phyloP scores from a whole-genome alignment of 2,888 invertebrate genomes.

The Drosophila austrosaltans region DNA sequence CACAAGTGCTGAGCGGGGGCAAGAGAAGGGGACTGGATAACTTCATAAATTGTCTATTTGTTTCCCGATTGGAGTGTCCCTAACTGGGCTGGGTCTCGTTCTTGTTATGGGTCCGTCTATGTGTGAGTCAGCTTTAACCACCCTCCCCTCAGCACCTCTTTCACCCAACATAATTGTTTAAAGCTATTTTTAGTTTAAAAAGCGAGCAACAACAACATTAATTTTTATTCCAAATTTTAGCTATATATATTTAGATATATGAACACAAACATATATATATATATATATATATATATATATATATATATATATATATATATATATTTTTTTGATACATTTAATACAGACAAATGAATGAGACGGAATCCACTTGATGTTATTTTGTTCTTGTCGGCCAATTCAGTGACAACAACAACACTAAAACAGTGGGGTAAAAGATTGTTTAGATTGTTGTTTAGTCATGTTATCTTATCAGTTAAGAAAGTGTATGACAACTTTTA shows the following conservation, averaged over 20 bases:
- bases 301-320: not conserved
- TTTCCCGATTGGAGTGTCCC: constrained; percentile 59
- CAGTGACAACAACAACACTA: not conserved
- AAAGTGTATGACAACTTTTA: not conserved
- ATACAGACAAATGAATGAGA: constrained; percentile 35
- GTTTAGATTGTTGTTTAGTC: not conserved
- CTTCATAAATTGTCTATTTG: constrained; percentile 66
- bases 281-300: constrained; percentile 8
- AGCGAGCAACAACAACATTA: constrained; percentile 28
- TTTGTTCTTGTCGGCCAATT: not conserved
- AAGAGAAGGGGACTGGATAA: constrained; percentile 10
- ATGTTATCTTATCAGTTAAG: not conserved
- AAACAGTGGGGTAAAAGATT: not conserved
- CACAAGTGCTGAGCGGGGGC: not conserved
- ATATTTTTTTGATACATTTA: constrained; percentile 38
- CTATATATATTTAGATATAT: constrained; percentile 42
- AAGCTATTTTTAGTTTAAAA: constrained; percentile 66
- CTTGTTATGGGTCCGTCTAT: constrained; percentile 3
- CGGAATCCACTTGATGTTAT: constrained; percentile 46
- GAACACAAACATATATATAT: not conserved
- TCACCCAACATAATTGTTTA: constrained; percentile 34
- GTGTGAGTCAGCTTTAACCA: constrained; percentile 29
- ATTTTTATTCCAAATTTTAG: constrained; percentile 47
- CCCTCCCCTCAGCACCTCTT: constrained; percentile 2
- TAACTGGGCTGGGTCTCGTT: constrained; percentile 18